Percentiles rank a stretch among this genome's conserved stretches.
phyloP scores from a whole-genome alignment of 2,797 vertebrate species.

The Megalops cyprinoides region DNA sequence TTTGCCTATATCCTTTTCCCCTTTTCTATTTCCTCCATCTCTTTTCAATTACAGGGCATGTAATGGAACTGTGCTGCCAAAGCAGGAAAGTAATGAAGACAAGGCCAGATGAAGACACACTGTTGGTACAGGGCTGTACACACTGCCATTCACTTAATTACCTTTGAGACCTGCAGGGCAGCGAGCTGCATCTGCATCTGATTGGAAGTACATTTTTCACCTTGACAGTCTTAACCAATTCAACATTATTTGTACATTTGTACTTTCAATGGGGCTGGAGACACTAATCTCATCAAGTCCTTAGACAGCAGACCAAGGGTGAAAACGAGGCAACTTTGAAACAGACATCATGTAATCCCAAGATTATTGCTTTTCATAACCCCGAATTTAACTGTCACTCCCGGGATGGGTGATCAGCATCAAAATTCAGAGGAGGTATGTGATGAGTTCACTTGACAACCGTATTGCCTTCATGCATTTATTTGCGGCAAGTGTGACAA shows the following conservation, averaged over 20 bases:
- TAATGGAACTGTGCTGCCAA: too few species aligned
- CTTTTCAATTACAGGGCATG: too few species aligned
- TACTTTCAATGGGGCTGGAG: background rate
- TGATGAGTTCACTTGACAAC: background rate
- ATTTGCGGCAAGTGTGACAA: too few species aligned
- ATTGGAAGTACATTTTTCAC: too few species aligned
- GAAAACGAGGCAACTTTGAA: background rate
- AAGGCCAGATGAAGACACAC: too few species aligned
- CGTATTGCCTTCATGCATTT: background rate
- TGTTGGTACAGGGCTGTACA: too few species aligned
- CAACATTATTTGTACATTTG: background rate
- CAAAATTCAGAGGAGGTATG: background rate
- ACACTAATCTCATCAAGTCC: background rate
- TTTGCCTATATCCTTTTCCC: background rate
- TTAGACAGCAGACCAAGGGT: background rate
- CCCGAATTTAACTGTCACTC: background rate
- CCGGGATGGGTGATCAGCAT: background rate
- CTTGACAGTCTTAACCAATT: background rate
- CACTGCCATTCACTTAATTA: background rate
- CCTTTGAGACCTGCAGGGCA: background rate
- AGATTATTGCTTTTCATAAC: conserved; percentile 11
- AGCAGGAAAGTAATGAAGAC: too few species aligned
- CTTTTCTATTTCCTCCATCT: too few species aligned
- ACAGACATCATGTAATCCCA: background rate
- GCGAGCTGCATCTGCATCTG: background rate